These are phyloP conservation scores for Moxostoma hubbsi DNA, from an alignment of 2,797 vertebrate genomes.

Conservation along the genomic window DNA sequence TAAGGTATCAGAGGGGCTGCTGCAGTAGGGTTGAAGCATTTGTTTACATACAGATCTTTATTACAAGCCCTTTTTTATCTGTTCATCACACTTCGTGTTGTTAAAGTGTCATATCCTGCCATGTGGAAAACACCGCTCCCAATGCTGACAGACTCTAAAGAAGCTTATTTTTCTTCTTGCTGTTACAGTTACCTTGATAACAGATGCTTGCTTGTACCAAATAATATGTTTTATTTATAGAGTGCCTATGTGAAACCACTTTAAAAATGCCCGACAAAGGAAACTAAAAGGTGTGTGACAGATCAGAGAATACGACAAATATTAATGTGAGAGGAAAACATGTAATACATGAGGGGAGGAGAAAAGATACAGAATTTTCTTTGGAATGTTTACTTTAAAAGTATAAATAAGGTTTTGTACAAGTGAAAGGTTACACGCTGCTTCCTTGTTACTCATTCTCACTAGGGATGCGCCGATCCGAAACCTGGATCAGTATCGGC, in stretches of 20 bases:
- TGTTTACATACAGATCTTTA: slow-evolving; percentile 4
- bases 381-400: too few relatives aligned
- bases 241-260: not conserved
- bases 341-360: too few relatives aligned
- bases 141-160: not conserved
- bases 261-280: too few relatives aligned
- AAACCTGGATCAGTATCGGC: too few relatives aligned
- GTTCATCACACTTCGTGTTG: not conserved
- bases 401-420: not conserved
- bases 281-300: not conserved
- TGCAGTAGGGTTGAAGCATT: not conserved
- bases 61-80: slow-evolving; percentile 11
- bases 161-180: slow-evolving; percentile 9
- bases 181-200: slow-evolving; percentile 9
- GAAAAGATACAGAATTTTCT: too few relatives aligned
- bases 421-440: not conserved
- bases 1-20: not conserved
- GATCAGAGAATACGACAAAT: not conserved
- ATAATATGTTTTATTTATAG: not conserved
- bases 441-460: not conserved
- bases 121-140: not conserved
- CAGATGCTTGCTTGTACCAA: not conserved
- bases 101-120: slow-evolving; percentile 13
- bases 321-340: not conserved
- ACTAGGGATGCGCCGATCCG: too few relatives aligned